phyloP scores from a whole-genome alignment of 2,797 vertebrate species.

The Sebastiscus tertius region DNA sequence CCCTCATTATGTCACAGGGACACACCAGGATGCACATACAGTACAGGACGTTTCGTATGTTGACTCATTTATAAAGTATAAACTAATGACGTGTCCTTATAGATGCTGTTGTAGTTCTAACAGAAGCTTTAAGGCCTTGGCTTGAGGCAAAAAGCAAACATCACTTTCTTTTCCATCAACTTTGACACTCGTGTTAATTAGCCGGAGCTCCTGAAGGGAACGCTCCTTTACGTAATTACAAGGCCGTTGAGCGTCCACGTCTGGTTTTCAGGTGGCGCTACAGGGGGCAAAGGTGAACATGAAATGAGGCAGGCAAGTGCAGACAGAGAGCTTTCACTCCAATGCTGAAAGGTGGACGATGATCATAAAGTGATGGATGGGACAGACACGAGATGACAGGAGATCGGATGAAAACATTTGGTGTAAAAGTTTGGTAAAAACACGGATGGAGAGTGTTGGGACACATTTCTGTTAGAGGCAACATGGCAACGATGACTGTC shows the following conservation, averaged over 20 bases:
- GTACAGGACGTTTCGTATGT: not conserved
- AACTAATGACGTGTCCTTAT: not conserved
- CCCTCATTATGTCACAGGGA: not conserved
- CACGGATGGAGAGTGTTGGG: not conserved
- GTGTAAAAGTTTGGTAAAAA: not conserved
- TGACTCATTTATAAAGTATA: not conserved
- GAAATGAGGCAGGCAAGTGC: slow-evolving; percentile 28
- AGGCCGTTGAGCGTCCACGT: not conserved
- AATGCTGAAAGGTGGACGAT: not conserved
- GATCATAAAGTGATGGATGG: not conserved
- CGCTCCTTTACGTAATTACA: slow-evolving; percentile 46
- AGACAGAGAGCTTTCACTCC: slow-evolving; percentile 23
- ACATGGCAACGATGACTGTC: not conserved
- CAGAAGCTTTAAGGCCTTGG: not conserved
- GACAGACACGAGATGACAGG: not conserved
- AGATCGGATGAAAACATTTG: not conserved
- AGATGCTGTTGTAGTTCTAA: not conserved
- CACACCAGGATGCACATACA: not conserved
- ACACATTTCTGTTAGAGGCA: not conserved
- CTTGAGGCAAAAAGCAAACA: not conserved
- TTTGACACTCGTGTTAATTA: slow-evolving; percentile 6
- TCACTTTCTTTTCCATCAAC: not conserved
- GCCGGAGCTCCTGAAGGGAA: not conserved
- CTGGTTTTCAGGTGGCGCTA: slow-evolving; percentile 61
- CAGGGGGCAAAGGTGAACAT: slow-evolving; percentile 6